Evolutionary conservation across 2,888 invertebrate genomes (phyloP).

Genomic region (Tenthredo notha): DNA sequence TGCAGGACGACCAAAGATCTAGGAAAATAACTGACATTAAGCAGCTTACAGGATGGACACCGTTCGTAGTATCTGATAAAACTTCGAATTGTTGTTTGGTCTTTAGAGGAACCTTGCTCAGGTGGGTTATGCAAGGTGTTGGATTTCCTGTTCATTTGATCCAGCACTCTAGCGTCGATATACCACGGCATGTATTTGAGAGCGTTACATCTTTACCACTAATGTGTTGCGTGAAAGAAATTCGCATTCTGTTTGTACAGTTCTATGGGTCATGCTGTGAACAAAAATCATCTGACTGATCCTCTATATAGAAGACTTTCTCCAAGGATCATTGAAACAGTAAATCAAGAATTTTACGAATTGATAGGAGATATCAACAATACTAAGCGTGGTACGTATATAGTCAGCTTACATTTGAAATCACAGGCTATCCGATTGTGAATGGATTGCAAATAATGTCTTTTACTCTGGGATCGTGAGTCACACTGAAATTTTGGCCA

Average conservation of each 20-base stretch:
- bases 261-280: constrained; percentile 66
- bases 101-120: constrained; percentile 71
- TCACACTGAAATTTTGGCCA: constrained; percentile 40
- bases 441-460: constrained; percentile 9
- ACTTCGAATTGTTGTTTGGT: constrained; percentile 62
- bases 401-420: not conserved
- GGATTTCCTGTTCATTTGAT: not conserved
- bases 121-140: constrained; percentile 63
- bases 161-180: not conserved
- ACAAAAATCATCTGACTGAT: constrained; percentile 67
- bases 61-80: constrained; percentile 62
- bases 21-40: constrained; percentile 67
- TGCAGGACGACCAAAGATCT: constrained; percentile 54
- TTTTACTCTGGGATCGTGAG: not conserved
- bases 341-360: constrained; percentile 65
- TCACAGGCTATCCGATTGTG: not conserved
- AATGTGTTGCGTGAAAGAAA: not conserved
- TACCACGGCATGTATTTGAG: not conserved
- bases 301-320: constrained; percentile 64
- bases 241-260: constrained; percentile 60
- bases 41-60: constrained; percentile 68
- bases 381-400: constrained; percentile 65
- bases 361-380: constrained; percentile 67
- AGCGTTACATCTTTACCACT: not conserved
- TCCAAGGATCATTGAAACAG: constrained; percentile 66